Evolutionary conservation across 2,113 vertebrate species (phyloP), one percentile per base, ranked within the genome.

Genomic region (Caracal caracal): DNA sequence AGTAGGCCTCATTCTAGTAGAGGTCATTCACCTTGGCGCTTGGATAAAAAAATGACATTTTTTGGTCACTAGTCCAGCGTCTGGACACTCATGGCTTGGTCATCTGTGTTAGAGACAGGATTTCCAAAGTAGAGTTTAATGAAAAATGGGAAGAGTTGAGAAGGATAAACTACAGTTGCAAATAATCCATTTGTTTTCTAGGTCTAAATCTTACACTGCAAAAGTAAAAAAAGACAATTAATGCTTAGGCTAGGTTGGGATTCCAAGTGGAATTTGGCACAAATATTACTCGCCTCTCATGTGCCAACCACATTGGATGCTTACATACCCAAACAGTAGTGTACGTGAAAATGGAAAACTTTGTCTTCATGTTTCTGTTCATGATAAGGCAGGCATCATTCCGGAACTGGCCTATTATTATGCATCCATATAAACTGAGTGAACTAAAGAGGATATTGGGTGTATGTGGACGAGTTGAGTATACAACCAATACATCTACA

Each of bases 271-370:
- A 95, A 96, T 88, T 61, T 88, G 63, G 37, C 88, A 81, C 66
- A 93, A 93, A 43, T 13, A 47, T 90, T 56, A 65, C 56, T 96
- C 4, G 20, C 37, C 10, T 94, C 66, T 97, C 59, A 53, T 76
- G 43, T 94, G 70, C 96, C 75, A 96, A 84, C 92, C 92, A 90
- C 75, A 81, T 3, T 95, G 65, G 78, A 84, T 90, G 49, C 68
- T 96, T 75, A 66, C 63, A 94, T 75, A 92, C 49, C 43, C 84
- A 37, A 76, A 80, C n/a, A 93, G 76, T 85, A 85, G 71, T 71
- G 35, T 75, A 81, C 89, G 79, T 85, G 43, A 92, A 80, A 96
- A 63, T 87, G 96, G 91, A 97, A 97, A 97, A 95, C 11, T 88
- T 88, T 65, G 75, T 93, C 61, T 63, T 97, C 86, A 95, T 10